These are phyloP conservation scores for Selenia dentaria DNA, from an alignment of 2,888 invertebrate species.

Conservation along the genomic window DNA sequence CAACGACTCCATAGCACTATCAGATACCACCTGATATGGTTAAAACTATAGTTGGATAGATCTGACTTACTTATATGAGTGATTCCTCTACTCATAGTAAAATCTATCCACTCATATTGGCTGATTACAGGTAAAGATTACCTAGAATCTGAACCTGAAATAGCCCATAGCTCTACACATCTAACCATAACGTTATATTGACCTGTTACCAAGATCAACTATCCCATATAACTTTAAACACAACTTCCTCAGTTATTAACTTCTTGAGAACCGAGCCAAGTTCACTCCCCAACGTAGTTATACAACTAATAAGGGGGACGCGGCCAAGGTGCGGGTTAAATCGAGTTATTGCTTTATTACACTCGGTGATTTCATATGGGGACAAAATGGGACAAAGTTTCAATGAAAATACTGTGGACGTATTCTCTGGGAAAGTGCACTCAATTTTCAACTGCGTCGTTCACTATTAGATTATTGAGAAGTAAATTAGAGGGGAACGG, in stretches of 20 bases:
- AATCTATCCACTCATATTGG: too few relatives aligned
- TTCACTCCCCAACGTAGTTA: constrained; percentile 13
- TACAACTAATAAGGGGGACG: constrained; percentile 15
- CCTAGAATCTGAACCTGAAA: too few relatives aligned
- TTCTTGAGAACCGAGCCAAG: constrained; percentile 1
- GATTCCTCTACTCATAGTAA: too few relatives aligned
- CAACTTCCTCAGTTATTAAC: constrained; percentile 6
- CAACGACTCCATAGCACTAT: too few relatives aligned
- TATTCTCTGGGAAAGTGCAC: neutral
- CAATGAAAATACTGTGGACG: constrained; percentile 1
- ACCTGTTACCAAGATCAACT: neutral
- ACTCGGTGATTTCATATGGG: constrained; percentile 13
- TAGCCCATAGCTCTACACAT: too few relatives aligned
- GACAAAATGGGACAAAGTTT: constrained; percentile 2
- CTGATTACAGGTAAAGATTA: too few relatives aligned
- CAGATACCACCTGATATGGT: too few relatives aligned
- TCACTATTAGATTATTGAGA: neutral
- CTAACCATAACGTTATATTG: too few relatives aligned
- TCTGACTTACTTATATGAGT: too few relatives aligned
- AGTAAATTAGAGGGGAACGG: neutral
- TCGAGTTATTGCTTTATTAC: constrained; percentile 17
- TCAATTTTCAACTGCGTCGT: neutral
- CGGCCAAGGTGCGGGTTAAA: constrained; percentile 9
- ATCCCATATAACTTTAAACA: neutral
- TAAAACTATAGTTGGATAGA: too few relatives aligned